Percentiles rank a stretch among this genome's conserved stretches.
These are phyloP conservation scores for Zaprionus capensis DNA, from an alignment of 1,140 invertebrate genomes.

Conservation along the genomic window DNA sequence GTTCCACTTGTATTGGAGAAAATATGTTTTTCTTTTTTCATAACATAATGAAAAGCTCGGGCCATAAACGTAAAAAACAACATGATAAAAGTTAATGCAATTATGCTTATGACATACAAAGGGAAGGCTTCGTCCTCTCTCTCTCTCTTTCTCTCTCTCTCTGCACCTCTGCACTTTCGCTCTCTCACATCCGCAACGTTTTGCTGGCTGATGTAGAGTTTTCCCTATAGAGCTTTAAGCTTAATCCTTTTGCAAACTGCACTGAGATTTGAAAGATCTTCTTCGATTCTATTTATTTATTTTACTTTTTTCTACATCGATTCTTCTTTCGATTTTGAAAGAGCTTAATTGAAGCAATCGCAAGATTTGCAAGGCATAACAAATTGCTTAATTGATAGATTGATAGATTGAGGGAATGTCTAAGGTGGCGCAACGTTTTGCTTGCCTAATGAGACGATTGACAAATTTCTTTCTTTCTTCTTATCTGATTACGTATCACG, in stretches of 20 bases:
- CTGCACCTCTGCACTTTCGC: neutral
- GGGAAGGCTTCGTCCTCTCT: neutral
- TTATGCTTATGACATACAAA: neutral
- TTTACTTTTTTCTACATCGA: neutral
- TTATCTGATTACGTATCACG: slow-evolving; percentile 19
- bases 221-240: neutral
- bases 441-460: slow-evolving; percentile 15
- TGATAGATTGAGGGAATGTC: slow-evolving; percentile 17
- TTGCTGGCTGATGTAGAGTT: neutral
- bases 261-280: neutral
- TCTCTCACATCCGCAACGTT: neutral
- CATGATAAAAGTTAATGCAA: slow-evolving; percentile 9
- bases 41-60: slow-evolving; percentile 3
- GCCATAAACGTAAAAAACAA: neutral
- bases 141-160: neutral
- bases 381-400: slow-evolving; percentile 10
- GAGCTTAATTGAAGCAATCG: neutral
- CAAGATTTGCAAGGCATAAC: neutral
- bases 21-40: slow-evolving; percentile 4
- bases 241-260: neutral
- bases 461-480: slow-evolving; percentile 22
- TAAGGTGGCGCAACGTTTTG: neutral
- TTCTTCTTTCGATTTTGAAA: neutral
- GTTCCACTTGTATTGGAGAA: neutral
- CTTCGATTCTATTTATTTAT: neutral